Evolutionary conservation across 2,888 invertebrate species (phyloP).

Genomic region (Dascillus cervinus): DNA sequence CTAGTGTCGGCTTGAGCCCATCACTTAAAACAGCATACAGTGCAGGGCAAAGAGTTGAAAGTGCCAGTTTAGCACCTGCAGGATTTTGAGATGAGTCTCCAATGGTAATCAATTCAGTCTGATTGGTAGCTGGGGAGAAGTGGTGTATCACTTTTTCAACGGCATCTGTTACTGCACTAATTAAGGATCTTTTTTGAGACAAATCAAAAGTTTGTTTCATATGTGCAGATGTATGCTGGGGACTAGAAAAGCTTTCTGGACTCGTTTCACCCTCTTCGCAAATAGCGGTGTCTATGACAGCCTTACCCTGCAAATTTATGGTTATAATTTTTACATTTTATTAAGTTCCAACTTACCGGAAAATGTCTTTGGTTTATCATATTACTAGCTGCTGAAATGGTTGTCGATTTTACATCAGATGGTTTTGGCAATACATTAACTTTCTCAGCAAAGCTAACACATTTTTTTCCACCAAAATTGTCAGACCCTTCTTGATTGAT

Average conservation of each 20-base stretch:
- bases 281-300: constrained; percentile 55
- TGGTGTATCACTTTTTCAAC: constrained; percentile 68
- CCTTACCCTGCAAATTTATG: constrained; percentile 43
- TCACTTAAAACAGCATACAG: constrained; percentile 78
- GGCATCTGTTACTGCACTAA: constrained; percentile 65
- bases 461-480: constrained; percentile 58
- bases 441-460: constrained; percentile 69
- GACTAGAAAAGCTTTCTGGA: constrained; percentile 53
- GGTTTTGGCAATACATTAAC: constrained; percentile 48
- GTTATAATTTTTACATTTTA: constrained; percentile 1
- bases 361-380: constrained; percentile 51
- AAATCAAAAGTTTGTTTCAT: constrained; percentile 36
- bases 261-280: constrained; percentile 57
- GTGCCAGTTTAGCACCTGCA: constrained; percentile 63
- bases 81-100: constrained; percentile 56
- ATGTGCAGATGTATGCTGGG: constrained; percentile 33
- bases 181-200: constrained; percentile 60
- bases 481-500: constrained; percentile 61
- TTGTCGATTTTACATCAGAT: constrained; percentile 48
- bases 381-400: constrained; percentile 66
- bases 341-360: constrained; percentile 43
- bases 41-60: constrained; percentile 74
- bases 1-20: constrained; percentile 71
- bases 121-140: constrained; percentile 58
- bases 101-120: constrained; percentile 51